phyloP scores from a whole-genome alignment of 2,888 invertebrate species.

The Apamea monoglypha region DNA sequence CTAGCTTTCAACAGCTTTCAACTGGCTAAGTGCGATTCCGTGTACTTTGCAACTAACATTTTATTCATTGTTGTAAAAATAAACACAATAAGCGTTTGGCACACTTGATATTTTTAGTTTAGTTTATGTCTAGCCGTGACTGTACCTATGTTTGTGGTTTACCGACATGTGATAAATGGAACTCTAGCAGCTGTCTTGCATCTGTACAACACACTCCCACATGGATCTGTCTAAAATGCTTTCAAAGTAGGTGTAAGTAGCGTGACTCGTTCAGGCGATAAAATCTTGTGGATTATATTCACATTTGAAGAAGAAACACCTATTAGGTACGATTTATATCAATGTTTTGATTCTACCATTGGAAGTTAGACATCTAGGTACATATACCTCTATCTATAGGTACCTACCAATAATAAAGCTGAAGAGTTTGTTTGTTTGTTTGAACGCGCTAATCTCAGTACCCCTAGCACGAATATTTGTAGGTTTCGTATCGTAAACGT shows the following conservation, averaged over 20 bases:
- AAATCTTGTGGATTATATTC: constrained; percentile 2
- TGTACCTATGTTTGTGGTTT: constrained; percentile 10
- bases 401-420: not conserved
- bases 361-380: not conserved
- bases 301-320: constrained; percentile 8
- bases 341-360: constrained; percentile 3
- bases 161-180: constrained; percentile 22
- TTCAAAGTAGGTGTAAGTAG: constrained; percentile 11
- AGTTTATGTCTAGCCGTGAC: not conserved
- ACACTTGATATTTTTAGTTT: constrained; percentile 1
- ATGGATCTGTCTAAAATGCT: constrained; percentile 13
- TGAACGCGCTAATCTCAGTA: not conserved
- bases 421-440: not conserved
- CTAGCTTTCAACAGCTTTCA: constrained; percentile 26
- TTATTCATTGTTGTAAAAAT: not conserved
- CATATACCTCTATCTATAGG: not conserved
- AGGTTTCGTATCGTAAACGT: too few relatives aligned
- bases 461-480: too few relatives aligned
- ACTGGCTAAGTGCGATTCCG: constrained; percentile 14
- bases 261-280: not conserved
- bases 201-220: constrained; percentile 17
- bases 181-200: constrained; percentile 40
- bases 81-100: not conserved
- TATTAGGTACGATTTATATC: not conserved
- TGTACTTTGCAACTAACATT: not conserved